Conservation (phyloP, 2,113 vertebrate genomes). For the Desmodus rotundus region DNA sequence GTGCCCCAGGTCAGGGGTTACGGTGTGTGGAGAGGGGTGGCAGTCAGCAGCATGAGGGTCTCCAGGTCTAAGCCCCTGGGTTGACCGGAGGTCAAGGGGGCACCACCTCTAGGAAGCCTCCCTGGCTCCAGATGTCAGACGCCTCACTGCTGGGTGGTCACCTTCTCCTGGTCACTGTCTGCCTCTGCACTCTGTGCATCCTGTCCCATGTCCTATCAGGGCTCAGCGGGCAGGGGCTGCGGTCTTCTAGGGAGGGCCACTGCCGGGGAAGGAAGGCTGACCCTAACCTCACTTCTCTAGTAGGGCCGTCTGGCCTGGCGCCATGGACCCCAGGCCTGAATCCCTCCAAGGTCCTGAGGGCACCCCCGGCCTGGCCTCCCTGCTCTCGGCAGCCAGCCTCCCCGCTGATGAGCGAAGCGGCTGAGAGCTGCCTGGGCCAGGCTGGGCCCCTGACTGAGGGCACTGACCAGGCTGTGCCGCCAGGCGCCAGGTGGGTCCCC, state of each 20-base stretch:
- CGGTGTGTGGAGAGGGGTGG: fast-evolving
- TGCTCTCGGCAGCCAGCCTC: background rate
- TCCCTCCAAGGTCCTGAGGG: background rate
- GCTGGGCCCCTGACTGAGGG: background rate
- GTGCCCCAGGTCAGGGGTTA: background rate
- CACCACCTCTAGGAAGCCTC: background rate
- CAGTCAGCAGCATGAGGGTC: background rate
- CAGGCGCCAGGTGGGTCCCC: background rate
- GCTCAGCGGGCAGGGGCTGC: fast-evolving
- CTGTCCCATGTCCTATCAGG: fast-evolving
- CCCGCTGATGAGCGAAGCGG: background rate
- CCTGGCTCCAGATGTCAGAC: fast-evolving
- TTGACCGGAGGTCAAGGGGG: fast-evolving
- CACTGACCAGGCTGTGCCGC: fast-evolving
- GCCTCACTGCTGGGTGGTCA: fast-evolving
- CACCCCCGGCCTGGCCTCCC: background rate
- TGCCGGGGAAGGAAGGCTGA: fast-evolving
- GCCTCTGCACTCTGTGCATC: fast-evolving
- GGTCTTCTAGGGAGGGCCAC: fast-evolving
- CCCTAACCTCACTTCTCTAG: fast-evolving
- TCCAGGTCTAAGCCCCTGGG: background rate
- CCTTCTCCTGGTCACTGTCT: fast-evolving
- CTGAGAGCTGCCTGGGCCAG: background rate
- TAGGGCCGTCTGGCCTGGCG: background rate
- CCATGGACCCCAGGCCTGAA: background rate